These are phyloP conservation scores for Agriopis aurantiaria DNA, from an alignment of 2,888 invertebrate genomes.

Conservation along the genomic window DNA sequence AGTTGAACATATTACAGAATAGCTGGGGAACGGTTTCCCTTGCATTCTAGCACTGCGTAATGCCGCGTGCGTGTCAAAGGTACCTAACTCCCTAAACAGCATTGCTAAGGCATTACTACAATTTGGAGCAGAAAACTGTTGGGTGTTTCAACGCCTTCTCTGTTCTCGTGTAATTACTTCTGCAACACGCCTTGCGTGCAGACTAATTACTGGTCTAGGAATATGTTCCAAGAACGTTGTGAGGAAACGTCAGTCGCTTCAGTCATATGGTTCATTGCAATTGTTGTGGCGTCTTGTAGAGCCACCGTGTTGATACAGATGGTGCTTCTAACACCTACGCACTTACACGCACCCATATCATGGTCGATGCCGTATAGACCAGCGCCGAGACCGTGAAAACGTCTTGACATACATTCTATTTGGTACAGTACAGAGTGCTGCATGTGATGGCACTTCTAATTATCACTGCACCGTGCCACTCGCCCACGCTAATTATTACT, in stretches of 20 bases:
- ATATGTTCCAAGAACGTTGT: conserved; percentile 36
- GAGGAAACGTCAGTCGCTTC: conserved; percentile 35
- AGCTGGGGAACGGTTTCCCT: conserved; percentile 67
- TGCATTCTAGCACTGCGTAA: conserved; percentile 71
- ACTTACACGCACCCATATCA: conserved; percentile 62
- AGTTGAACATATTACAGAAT: conserved; percentile 74
- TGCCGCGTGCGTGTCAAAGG: conserved; percentile 76
- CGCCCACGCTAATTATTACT: conserved; percentile 69
- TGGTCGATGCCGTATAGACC: conserved; percentile 67
- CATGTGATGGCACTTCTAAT: conserved; percentile 82
- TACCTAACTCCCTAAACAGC: conserved; percentile 65
- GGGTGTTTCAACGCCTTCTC: conserved; percentile 53
- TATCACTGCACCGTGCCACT: conserved; percentile 73
- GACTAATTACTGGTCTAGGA: conserved; percentile 36
- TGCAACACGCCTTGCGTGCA: conserved; percentile 46
- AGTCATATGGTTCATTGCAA: conserved; percentile 12
- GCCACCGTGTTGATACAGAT: conserved; percentile 20
- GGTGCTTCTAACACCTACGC: conserved; percentile 35
- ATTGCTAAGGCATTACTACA: conserved; percentile 60
- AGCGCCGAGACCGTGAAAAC: conserved; percentile 78
- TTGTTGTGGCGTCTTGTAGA: conserved; percentile 7
- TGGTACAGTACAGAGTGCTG: conserved; percentile 71
- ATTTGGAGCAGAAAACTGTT: conserved; percentile 66
- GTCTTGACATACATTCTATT: conserved; percentile 79
- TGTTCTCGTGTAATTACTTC: conserved; percentile 50